phyloP scores from a whole-genome alignment of 92 coral and sea anemone species.

The Porites divaricata region DNA sequence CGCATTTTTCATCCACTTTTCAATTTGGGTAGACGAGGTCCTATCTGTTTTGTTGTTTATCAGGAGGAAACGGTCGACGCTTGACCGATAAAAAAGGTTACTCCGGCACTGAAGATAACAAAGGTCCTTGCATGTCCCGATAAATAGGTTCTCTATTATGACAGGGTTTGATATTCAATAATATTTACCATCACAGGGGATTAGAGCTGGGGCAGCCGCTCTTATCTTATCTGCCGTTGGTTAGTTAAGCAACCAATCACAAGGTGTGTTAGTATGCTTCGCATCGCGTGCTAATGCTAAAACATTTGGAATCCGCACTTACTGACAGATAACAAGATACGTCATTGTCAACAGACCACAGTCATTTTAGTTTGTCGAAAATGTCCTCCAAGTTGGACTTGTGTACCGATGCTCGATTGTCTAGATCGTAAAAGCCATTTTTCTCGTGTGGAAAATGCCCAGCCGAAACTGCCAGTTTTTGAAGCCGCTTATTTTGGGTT shows the following conservation, averaged over 20 bases:
- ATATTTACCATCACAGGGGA: slow-evolving; percentile 10
- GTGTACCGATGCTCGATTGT: not conserved
- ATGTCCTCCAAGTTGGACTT: slow-evolving; percentile 8
- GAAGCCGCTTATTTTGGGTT: slow-evolving; percentile 35
- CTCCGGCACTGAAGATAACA: slow-evolving; percentile 17
- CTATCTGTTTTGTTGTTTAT: not conserved
- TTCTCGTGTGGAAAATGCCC: slow-evolving; percentile 32
- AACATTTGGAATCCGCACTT: slow-evolving; percentile 22
- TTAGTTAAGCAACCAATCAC: slow-evolving; percentile 20
- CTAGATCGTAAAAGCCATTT: not conserved
- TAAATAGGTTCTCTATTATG: not conserved
- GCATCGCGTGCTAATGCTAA: slow-evolving; percentile 37
- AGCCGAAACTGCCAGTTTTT: slow-evolving; percentile 42
- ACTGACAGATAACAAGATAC: slow-evolving; percentile 35
- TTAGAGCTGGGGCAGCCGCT: slow-evolving; percentile 1
- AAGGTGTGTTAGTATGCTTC: not conserved
- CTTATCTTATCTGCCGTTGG: slow-evolving; percentile 41
- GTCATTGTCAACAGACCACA: slow-evolving; percentile 31
- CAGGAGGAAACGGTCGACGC: slow-evolving; percentile 24
- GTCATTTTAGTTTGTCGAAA: slow-evolving; percentile 33
- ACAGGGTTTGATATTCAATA: slow-evolving; percentile 2
- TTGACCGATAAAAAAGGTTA: slow-evolving; percentile 34
- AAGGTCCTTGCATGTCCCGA: slow-evolving; percentile 31
- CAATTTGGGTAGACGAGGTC: not conserved
- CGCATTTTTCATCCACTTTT: not conserved